Base-by-base conservation (phyloP, 2,113 vertebrate species). In the Percopsis transmontana region DNA sequence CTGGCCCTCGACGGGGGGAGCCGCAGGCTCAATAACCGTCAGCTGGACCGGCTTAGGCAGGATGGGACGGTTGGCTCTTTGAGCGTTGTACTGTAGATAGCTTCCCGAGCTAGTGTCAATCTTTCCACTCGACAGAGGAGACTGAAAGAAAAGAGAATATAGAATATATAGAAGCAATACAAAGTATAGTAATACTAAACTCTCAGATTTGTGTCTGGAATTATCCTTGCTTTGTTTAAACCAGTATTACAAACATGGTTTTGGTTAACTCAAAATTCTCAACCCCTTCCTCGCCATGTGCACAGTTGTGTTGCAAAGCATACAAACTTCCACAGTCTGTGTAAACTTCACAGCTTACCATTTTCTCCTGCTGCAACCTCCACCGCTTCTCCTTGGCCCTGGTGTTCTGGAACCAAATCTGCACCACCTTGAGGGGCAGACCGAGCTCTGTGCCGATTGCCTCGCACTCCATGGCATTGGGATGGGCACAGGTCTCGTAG, bases 331-430 rank as follows among this genome's bases (percentile, higher is more conserved):
- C n/a, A n/a, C n/a, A 57, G 41, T 23, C 13, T 21, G 50, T 16
- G 33, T 12, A 19, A 42, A 11, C 10, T 10, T 3, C 9, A 16
- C 16, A 42, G 20, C 69, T 82, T 76, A 93, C 91, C 89, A 92
- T 76, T 81, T 93, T 93, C 67, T 93, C 90, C 61, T 94, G 94
- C 72, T 96, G 94, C 40, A 94, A 89, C 64, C 92, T 92, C 90
- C 94, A 95, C 80, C 95, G 95, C 78, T 97, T 97, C 76, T 97
- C 95, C 86, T 97, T 97, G 60, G 95, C 96, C 56, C 95, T 90
- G 7, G 96, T 96, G 51, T 97, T 97, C 77, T 97, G 95, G 83
- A 97, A 97, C 96, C 96, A 97, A 72, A 97, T 95, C 78, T 97
- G 95, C 66, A 97, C 93, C 75, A 97, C 95, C 77, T 95, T 94